These are phyloP conservation scores for Seladonia tumulorum DNA, from an alignment of 2,888 invertebrate species.

Conservation along the genomic window DNA sequence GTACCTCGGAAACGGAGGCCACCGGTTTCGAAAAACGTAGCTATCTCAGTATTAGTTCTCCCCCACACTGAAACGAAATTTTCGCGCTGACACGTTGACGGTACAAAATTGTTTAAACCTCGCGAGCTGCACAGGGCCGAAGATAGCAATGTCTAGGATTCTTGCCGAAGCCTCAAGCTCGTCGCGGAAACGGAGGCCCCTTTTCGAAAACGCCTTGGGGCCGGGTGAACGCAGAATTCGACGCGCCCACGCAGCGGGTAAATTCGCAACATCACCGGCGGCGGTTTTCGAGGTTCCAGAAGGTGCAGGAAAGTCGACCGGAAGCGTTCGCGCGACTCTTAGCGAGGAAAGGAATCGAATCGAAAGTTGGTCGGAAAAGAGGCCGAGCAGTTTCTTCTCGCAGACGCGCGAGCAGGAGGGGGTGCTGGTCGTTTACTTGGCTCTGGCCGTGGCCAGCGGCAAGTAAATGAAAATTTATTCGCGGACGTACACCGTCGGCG, in stretches of 20 bases:
- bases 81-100: neutral
- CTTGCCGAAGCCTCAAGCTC: neutral
- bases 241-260: neutral
- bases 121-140: neutral
- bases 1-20: too few species aligned
- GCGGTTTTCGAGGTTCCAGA: neutral
- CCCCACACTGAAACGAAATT: neutral
- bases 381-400: neutral
- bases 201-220: neutral
- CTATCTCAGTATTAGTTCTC: too few species aligned
- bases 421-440: neutral
- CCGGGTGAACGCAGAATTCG: neutral
- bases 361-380: neutral
- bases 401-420: too few species aligned
- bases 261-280: neutral
- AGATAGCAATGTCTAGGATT: neutral
- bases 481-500: neutral
- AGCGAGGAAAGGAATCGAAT: neutral
- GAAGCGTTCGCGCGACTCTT: neutral
- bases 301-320: neutral
- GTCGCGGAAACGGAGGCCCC: too few species aligned
- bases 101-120: neutral
- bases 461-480: constrained; percentile 31
- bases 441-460: neutral
- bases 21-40: too few species aligned